Conservation (phyloP, 1,140 invertebrate species). For the Formica exsecta region DNA sequence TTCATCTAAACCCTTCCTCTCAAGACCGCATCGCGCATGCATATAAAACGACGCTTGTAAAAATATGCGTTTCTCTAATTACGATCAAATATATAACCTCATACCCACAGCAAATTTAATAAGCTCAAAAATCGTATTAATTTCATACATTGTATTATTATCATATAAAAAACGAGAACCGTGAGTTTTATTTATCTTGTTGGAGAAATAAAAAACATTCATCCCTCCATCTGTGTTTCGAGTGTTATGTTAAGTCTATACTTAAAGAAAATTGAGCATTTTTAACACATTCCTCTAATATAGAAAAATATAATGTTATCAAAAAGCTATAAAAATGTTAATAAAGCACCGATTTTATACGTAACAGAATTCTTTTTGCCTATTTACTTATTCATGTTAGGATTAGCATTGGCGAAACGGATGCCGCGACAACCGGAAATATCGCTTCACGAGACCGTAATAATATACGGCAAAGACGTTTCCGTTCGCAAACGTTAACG, state of each 20-base stretch:
- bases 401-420: conserved; percentile 43
- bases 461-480: conserved; percentile 61
- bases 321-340: neutral
- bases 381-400: conserved; percentile 63
- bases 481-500: conserved; percentile 55
- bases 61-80: conserved; percentile 7
- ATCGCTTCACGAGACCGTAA: conserved; percentile 56
- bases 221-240: neutral
- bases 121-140: conserved; percentile 2
- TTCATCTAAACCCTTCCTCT: neutral
- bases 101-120: neutral
- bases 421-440: conserved; percentile 21
- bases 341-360: neutral
- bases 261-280: neutral
- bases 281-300: no score
- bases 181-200: neutral
- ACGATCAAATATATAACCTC: neutral
- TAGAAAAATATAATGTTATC: neutral
- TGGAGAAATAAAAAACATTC: neutral
- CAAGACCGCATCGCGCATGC: conserved; percentile 22
- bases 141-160: neutral
- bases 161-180: neutral
- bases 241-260: neutral
- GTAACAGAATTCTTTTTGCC: conserved; percentile 15
- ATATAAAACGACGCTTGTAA: conserved; percentile 18